Base-by-base conservation (phyloP, 2,888 invertebrate genomes). In the Phorcus lineatus region DNA sequence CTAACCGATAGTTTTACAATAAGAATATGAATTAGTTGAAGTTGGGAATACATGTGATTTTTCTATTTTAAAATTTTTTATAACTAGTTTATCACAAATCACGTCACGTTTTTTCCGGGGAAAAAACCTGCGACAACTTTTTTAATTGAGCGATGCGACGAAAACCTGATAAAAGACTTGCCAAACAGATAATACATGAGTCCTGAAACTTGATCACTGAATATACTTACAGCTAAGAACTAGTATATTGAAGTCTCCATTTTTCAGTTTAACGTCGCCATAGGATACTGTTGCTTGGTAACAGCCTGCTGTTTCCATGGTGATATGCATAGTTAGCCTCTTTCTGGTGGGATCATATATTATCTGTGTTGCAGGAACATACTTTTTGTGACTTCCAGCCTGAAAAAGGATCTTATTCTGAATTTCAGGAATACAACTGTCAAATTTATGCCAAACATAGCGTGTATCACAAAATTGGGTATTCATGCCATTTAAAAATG, bases 171-270 rank as follows among this genome's bases (percentile, higher is more conserved):
- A 11, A 11, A 47, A 6, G 1, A 11, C 7, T 13, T 11, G 13
- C 47, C 13, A 47, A 47, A 13, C 7, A 47, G 47, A 47, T 47
- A 1, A 47, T 6, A 47, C 11, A 47, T 47, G 7, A 47, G 36
- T 7, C 36, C 2, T 36, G 11, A 47, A 47, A 47, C 13, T 11
- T 9, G 4, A 4, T 55, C 2, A 11, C 4, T 55, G 17, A 19
- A 28, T 19, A 74, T 80, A 94, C 95, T 94, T 93, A 97, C 97
- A 96, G 89, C 96, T 97, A 78, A 98, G 95, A 67, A 97, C 97
- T 90, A 98, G 96, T 90, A 97, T 96, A 93, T 97, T 97, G 91
- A 98, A 97, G 93, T 97, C 96, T 40, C 97, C 98, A 91, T 97
- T 97, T 89, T 96, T 96, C 89, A 98, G 94, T 91, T 96, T 95